phyloP scores from a whole-genome alignment of 2,888 invertebrate genomes.

The Caenorhabditis sp. region DNA sequence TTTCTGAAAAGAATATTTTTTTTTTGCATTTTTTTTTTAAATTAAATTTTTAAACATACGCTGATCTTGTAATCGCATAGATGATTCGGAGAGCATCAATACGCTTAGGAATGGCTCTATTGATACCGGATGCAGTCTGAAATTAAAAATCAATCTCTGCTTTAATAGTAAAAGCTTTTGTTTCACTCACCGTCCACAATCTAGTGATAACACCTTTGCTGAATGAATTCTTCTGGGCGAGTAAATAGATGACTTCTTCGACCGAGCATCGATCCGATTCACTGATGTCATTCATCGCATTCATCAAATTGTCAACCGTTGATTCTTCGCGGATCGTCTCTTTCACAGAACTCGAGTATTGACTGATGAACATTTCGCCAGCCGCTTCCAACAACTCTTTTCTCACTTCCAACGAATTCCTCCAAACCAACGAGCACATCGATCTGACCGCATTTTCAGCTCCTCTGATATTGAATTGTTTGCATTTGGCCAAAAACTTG shows the following conservation, averaged over 20 bases:
- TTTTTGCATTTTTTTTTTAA: not conserved
- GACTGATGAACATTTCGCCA: slow-evolving; percentile 48
- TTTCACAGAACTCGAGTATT: slow-evolving; percentile 24
- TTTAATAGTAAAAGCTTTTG: not conserved
- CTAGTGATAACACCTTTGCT: not conserved
- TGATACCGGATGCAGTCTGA: not conserved
- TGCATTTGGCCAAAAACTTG: slow-evolving; percentile 81
- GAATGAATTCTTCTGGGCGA: slow-evolving; percentile 11
- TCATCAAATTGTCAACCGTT: slow-evolving; percentile 43
- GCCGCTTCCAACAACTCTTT: slow-evolving; percentile 46
- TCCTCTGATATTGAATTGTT: slow-evolving; percentile 69
- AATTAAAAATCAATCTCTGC: not conserved
- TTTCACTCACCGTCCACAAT: slow-evolving; percentile 1
- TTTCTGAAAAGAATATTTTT: not conserved
- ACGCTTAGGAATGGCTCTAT: not conserved
- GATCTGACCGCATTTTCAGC: slow-evolving; percentile 44
- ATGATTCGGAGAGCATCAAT: slow-evolving; percentile 24
- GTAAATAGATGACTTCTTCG: slow-evolving; percentile 46
- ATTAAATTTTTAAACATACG: not conserved
- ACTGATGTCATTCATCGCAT: slow-evolving; percentile 31
- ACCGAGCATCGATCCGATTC: slow-evolving; percentile 40
- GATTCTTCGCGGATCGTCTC: slow-evolving; percentile 23
- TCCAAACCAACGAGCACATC: slow-evolving; percentile 56
- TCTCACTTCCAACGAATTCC: slow-evolving; percentile 37
- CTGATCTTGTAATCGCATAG: slow-evolving; percentile 20